Evolutionary conservation across 2,888 invertebrate genomes (phyloP).

Genomic region (Leucania comma): DNA sequence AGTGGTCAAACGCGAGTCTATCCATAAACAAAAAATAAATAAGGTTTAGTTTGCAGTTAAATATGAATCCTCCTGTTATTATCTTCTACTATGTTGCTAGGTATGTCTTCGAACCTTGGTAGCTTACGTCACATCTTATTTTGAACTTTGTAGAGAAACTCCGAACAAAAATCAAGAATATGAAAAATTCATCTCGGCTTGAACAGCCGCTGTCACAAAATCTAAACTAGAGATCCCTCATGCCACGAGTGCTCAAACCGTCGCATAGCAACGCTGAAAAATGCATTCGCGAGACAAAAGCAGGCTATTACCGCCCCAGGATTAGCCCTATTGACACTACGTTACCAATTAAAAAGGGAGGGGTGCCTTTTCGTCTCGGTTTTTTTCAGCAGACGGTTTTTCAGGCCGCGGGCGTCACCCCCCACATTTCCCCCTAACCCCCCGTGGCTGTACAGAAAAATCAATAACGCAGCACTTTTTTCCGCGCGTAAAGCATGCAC

Average conservation of each 20-base stretch:
- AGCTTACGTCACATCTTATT: not conserved
- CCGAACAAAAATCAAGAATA: constrained; percentile 36
- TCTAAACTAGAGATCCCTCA: constrained; percentile 41
- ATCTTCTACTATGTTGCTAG: too few relatives aligned
- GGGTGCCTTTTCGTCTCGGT: constrained; percentile 90
- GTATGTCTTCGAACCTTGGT: not conserved
- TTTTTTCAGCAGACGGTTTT: constrained; percentile 91
- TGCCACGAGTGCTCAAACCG: constrained; percentile 62
- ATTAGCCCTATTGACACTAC: constrained; percentile 91
- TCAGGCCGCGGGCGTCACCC: constrained; percentile 88
- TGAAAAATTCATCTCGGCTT: constrained; percentile 51
- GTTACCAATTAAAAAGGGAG: constrained; percentile 91
- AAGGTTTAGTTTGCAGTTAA: not conserved
- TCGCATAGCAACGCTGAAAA: constrained; percentile 87
- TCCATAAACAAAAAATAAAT: too few relatives aligned
- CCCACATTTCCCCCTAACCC: constrained; percentile 72
- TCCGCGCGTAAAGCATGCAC: constrained; percentile 91
- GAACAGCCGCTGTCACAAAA: constrained; percentile 29
- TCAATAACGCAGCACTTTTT: constrained; percentile 91
- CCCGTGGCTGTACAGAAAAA: constrained; percentile 89
- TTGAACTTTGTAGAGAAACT: constrained; percentile 8
- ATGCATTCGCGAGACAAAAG: constrained; percentile 89
- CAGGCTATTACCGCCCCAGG: constrained; percentile 87
- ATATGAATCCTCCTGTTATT: not conserved
- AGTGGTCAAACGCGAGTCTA: too few relatives aligned